A percentile compares a stretch with the other conserved stretches of the same genome.
phyloP scores from a whole-genome alignment of 2,888 invertebrate species.

The Eilema depressum region DNA sequence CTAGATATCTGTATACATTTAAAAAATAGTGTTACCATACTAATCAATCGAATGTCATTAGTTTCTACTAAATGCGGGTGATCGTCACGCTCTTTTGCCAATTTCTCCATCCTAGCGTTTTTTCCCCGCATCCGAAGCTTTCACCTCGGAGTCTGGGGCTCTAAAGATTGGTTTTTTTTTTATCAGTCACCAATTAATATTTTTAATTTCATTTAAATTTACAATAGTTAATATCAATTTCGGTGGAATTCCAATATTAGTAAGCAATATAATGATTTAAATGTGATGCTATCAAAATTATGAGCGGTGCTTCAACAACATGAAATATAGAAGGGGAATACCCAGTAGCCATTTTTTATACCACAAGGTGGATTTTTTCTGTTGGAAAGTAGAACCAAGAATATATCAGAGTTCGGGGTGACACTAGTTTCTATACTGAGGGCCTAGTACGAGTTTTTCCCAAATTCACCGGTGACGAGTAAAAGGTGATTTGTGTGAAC shows the following conservation, averaged over 20 bases:
- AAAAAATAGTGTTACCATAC: background rate
- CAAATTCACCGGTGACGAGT: too few relatives aligned
- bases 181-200: constrained; percentile 5
- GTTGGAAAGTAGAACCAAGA: too few relatives aligned
- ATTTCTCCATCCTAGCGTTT: too few relatives aligned
- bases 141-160: too few relatives aligned
- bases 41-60: background rate
- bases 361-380: background rate
- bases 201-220: constrained; percentile 7
- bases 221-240: constrained; percentile 17
- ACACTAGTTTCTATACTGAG: too few relatives aligned
- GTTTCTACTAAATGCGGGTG: too few relatives aligned
- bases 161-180: background rate
- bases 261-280: background rate
- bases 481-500: too few relatives aligned
- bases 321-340: background rate
- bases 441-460: too few relatives aligned
- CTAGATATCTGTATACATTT: too few relatives aligned
- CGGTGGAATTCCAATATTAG: constrained; percentile 22
- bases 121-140: too few relatives aligned
- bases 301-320: background rate
- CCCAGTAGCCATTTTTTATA: background rate
- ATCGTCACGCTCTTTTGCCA: too few relatives aligned
- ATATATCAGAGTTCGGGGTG: too few relatives aligned
- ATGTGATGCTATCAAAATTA: background rate